These are phyloP conservation scores for Lasioglossum marginatum DNA, from an alignment of 2,888 invertebrate species.

Conservation along the genomic window DNA sequence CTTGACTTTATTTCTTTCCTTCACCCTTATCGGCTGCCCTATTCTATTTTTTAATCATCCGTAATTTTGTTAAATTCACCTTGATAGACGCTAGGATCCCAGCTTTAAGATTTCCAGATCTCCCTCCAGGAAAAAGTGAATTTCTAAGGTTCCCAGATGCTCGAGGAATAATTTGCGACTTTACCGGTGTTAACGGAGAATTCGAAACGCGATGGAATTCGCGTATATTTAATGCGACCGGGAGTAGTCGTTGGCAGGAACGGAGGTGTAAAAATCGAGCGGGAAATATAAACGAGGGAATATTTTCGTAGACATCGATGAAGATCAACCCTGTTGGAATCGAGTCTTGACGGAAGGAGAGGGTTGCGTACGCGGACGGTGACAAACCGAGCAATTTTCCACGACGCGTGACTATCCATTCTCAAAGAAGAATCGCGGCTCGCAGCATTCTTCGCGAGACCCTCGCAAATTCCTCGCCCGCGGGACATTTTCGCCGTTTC, in stretches of 20 bases:
- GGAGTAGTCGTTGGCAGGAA: neutral
- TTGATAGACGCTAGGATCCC: neutral
- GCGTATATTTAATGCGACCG: neutral
- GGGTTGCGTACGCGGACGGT: neutral
- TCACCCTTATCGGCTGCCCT: neutral
- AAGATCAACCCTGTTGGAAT: conserved; percentile 29
- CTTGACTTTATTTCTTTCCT: neutral
- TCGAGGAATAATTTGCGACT: neutral
- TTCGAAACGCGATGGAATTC: neutral
- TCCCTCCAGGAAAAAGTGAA: neutral
- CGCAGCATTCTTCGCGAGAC: conserved; percentile 22
- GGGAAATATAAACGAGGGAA: conserved; percentile 28
- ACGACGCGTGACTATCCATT: conserved; percentile 50
- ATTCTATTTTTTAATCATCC: neutral
- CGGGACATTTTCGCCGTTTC: neutral
- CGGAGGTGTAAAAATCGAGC: too few relatives aligned
- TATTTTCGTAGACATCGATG: conserved; percentile 37
- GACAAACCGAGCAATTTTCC: conserved; percentile 51
- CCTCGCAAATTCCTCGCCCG: conserved; percentile 7
- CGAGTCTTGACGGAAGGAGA: neutral
- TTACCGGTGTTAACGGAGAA: neutral
- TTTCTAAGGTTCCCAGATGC: neutral
- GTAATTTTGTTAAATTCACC: neutral
- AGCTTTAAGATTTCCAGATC: neutral
- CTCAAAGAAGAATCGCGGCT: conserved; percentile 14